These are phyloP conservation scores for Pomatorhinus ruficollis DNA, from an alignment of 2,113 vertebrate species.

Conservation along the genomic window DNA sequence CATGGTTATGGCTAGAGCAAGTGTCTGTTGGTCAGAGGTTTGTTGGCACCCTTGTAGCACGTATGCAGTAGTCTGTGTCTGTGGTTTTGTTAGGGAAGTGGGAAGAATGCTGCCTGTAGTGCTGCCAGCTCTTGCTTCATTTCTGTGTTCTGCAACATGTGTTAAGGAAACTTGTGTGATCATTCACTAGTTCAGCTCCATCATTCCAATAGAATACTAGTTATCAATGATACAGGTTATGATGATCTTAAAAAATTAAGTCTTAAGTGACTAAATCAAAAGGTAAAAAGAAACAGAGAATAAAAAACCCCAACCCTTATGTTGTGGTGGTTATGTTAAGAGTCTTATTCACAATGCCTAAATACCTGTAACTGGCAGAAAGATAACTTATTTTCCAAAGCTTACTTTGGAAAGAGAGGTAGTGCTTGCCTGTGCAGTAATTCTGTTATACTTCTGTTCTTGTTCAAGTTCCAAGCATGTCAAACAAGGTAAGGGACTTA, in stretches of 20 bases:
- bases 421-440: not conserved
- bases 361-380: not conserved
- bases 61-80: not conserved
- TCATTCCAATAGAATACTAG: not conserved
- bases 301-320: not conserved
- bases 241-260: not conserved
- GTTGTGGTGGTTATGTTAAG: not conserved
- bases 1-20: not conserved
- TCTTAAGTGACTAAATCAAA: not conserved
- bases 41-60: not conserved
- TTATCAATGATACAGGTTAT: not conserved
- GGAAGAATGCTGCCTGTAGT: not conserved
- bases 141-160: not conserved
- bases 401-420: not conserved
- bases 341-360: not conserved
- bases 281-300: not conserved
- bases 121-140: not conserved
- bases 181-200: not conserved
- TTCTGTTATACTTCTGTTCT: not conserved
- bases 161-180: not conserved
- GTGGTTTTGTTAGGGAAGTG: slow-evolving; percentile 7
- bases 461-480: not conserved
- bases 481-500: not conserved
- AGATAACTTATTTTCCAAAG: not conserved
- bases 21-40: not conserved